These are phyloP conservation scores for Acanthiza pusilla DNA, from an alignment of 2,797 vertebrate genomes.

Conservation along the genomic window DNA sequence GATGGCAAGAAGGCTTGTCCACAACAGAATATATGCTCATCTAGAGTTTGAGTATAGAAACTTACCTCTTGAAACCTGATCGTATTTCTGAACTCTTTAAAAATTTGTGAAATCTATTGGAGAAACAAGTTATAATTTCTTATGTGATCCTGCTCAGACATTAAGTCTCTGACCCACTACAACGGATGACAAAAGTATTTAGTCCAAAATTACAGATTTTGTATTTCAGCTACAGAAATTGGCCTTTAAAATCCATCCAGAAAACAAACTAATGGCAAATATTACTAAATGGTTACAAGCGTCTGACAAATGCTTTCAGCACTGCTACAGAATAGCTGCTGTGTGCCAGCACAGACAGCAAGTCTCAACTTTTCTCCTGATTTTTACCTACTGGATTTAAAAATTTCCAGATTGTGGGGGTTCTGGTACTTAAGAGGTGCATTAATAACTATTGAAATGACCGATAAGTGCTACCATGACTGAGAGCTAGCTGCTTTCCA, in stretches of 20 bases:
- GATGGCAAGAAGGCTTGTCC: neutral
- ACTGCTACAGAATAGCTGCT: neutral
- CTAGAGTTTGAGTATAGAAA: neutral
- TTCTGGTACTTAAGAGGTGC: neutral
- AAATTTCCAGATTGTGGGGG: fast-evolving
- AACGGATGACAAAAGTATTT: neutral
- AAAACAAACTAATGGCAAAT: neutral
- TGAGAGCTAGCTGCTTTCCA: neutral
- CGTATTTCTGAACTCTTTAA: neutral
- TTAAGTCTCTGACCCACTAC: neutral
- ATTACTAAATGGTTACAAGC: neutral
- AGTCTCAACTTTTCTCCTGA: neutral
- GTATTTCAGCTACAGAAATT: neutral
- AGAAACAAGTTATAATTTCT: neutral
- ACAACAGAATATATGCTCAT: neutral
- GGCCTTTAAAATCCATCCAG: neutral
- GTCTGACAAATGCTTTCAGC: neutral
- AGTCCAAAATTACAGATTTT: neutral
- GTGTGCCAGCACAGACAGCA: neutral
- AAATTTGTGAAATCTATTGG: neutral
- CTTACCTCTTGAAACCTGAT: neutral
- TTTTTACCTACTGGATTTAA: neutral
- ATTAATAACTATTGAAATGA: neutral
- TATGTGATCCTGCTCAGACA: neutral
- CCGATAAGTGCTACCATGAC: neutral